Conservation (phyloP, 1,140 invertebrate genomes). For the Papilio glaucus region DNA sequence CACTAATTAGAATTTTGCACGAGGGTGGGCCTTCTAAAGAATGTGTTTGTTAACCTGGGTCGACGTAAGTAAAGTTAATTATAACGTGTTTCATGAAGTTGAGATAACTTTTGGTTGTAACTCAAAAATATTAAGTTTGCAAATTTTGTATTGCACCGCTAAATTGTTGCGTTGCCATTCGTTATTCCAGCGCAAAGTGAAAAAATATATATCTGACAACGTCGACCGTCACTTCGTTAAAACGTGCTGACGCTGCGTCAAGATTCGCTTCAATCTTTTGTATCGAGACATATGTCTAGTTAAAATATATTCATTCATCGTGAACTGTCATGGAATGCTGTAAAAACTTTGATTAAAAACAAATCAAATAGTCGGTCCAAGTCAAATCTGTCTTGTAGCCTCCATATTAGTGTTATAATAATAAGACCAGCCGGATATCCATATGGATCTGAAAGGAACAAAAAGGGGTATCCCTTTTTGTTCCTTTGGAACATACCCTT, state of each 20-base stretch:
- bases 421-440: too few relatives aligned
- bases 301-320: background rate
- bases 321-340: background rate
- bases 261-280: too few relatives aligned
- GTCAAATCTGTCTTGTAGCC: too few relatives aligned
- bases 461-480: too few relatives aligned
- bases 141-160: background rate
- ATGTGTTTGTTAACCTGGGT: background rate
- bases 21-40: background rate
- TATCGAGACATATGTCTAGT: background rate
- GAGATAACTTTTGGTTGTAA: background rate
- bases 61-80: background rate
- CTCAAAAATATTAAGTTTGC: background rate
- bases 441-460: too few relatives aligned
- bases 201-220: too few relatives aligned
- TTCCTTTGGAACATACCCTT: too few relatives aligned
- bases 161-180: background rate
- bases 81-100: background rate
- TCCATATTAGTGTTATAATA: too few relatives aligned
- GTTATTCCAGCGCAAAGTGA: background rate
- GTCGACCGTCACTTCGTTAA: too few relatives aligned
- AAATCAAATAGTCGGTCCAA: background rate
- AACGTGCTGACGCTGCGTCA: too few relatives aligned
- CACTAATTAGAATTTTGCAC: constrained; percentile 9
- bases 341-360: background rate